Base-by-base conservation (phyloP, 2,113 vertebrate genomes). In the Coturnix japonica region DNA sequence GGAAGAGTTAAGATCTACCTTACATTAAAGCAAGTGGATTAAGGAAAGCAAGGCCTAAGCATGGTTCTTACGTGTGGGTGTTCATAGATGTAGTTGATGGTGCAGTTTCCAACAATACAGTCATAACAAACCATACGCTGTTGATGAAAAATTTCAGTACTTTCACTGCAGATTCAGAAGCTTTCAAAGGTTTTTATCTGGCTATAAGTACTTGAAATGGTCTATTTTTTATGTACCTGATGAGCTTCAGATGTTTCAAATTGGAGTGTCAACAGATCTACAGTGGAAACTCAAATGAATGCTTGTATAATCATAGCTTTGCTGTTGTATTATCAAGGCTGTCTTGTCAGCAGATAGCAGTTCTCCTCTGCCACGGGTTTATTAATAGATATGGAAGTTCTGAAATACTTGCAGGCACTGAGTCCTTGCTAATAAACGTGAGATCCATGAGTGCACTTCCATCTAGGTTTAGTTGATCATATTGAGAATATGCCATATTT, bases 361-460 rank as follows among this genome's bases (percentile, higher is more conserved):
- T 97, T 95, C 83, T 30, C 67, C 95, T 92, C 91, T 96, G 96
- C 94, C 94, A 92, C 90, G 84, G 39, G 94, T 97, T 96, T 97
- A 97, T 97, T 98, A 97, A 97, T 97, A 97, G 97, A 93, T 97
- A 91, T 87, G 84, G 75, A 95, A 96, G 96, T 96, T 97, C 96
- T 95, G 85, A 95, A 97, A 96, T 98, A 96, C 90, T 97, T 97
- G 72, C 79, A 95, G 80, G 91, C 85, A 81, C 51, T 41, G 70
- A 87, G 87, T 95, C 92, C 91, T 94, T 96, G 85, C 64, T 95
- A 94, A 97, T 97, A 97, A 96, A 90, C 70, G 26, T 89, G 79
- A 87, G 73, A 94, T 97, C 94, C 95, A 0, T 91, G 94, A 93
- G 91, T 94, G 75, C 31, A 47, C 59, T 94, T 87, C 94, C 88